A percentile compares a stretch with the other conserved stretches of the same genome.
phyloP scores from a whole-genome alignment of 2,888 invertebrate genomes.

The Pachliopta kotzebuea region DNA sequence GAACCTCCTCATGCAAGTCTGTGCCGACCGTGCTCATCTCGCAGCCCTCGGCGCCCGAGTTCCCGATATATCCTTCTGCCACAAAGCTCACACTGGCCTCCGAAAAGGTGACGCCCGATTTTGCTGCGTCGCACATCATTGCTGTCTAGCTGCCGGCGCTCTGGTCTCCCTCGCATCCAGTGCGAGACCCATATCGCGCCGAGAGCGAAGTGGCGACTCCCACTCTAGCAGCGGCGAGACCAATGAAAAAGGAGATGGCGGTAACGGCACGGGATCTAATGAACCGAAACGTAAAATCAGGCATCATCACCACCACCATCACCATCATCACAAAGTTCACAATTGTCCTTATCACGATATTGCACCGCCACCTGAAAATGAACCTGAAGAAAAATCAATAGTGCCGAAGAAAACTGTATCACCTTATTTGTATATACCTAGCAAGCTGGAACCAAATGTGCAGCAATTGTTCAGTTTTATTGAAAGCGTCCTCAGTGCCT shows the following conservation, averaged over 20 bases:
- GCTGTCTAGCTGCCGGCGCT: constrained; percentile 70
- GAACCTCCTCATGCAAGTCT: constrained; percentile 86
- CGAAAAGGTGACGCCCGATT: constrained; percentile 68
- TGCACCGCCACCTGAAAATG: constrained; percentile 56
- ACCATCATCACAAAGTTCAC: constrained; percentile 68
- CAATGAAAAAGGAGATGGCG: constrained; percentile 62
- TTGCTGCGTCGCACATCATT: constrained; percentile 76
- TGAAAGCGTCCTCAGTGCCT: constrained; percentile 88
- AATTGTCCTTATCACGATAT: constrained; percentile 71
- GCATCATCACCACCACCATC: constrained; percentile 68
- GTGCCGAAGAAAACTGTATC: constrained; percentile 73
- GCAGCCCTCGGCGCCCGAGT: constrained; percentile 73
- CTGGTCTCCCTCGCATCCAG: constrained; percentile 62
- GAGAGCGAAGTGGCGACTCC: constrained; percentile 70
- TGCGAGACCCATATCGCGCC: constrained; percentile 60
- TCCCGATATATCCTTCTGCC: constrained; percentile 74
- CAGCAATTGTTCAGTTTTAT: constrained; percentile 91
- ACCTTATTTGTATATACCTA: constrained; percentile 75
- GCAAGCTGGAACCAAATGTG: constrained; percentile 86
- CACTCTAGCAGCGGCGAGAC: constrained; percentile 75
- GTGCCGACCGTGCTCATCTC: constrained; percentile 83
- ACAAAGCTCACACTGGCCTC: constrained; percentile 69
- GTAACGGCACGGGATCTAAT: constrained; percentile 46
- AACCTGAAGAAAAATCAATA: constrained; percentile 58
- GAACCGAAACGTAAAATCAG: constrained; percentile 61